Evolutionary conservation across 1,140 invertebrate species (phyloP), one percentile per base, ranked within the genome.

Genomic region (Protaetia brevitarsis): DNA sequence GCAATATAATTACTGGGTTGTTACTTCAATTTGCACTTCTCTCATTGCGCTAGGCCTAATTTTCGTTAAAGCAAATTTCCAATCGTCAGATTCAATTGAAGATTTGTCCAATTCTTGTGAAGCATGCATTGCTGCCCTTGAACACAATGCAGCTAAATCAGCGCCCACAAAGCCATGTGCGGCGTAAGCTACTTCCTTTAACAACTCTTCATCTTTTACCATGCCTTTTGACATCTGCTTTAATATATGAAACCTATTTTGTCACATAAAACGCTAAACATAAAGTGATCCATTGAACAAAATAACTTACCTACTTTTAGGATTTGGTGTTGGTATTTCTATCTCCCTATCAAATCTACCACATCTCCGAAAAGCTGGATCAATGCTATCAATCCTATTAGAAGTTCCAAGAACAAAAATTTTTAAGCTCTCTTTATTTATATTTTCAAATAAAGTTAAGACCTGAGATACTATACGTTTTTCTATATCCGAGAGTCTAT

Each of bases 161-260:
- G 92, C 91, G 2, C 90, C 93, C 8, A 96, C 93, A 83, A 89
- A 97, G 2, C 94, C 94, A 80, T 96, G 93, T 23, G 92, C 89
- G 41, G 82, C 79, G 59, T 86, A 82, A 3, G 91, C 85, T 51
- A 97, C 83, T 8, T 82, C 69, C 63, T 82, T 76, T 1, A 94
- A 74, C 21, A 89, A 83, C 16, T 71, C 81, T 7, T 95, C 73
- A 66, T 75, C 76, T 72, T 89, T 84, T 0, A 83, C 73, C 6
- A 87, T 70, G 59, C 79, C 79, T 60, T 71, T 73, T 0, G 93
- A 74, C 21, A 91, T 72, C 73, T 86, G 87, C 8, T 78, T 71
- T 1, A 94, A 74, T 71, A 94, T 93, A 16, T 88, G 83, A 41
- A 71, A 66, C 63, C 70, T 68, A 59, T 29, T 59, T 29, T 10